A percentile compares a stretch with the other conserved stretches of the same genome.
These are phyloP conservation scores for Brienomyrus longianalis DNA, from an alignment of 2,113 vertebrate species.

Conservation along the genomic window DNA sequence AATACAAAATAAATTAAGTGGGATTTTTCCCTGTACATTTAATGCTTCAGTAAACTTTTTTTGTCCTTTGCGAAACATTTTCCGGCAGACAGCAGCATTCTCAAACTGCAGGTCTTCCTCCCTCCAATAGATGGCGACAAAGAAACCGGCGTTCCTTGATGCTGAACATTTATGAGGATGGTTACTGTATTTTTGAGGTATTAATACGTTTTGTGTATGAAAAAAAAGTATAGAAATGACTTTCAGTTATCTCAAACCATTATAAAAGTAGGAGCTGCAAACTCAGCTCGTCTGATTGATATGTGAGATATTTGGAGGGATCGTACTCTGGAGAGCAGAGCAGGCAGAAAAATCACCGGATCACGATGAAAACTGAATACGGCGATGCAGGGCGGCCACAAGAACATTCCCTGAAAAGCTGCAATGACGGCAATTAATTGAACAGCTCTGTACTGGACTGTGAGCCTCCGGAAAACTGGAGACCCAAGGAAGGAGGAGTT, in stretches of 20 bases:
- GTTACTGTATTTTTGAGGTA: constrained; percentile 6
- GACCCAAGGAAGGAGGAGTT: constrained; percentile 21
- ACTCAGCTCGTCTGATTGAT: neutral
- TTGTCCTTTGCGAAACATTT: constrained; percentile 43
- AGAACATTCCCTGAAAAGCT: neutral
- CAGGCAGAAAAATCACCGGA: neutral
- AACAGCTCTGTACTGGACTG: neutral
- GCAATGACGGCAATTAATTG: neutral
- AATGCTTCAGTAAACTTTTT: constrained; percentile 31
- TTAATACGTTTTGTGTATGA: neutral
- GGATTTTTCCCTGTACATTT: constrained; percentile 29
- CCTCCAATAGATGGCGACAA: constrained; percentile 10
- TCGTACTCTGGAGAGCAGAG: neutral
- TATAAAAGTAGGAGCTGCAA: neutral
- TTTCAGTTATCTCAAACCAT: neutral
- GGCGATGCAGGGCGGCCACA: neutral
- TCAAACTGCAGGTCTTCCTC: constrained; percentile 25
- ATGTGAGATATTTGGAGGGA: neutral
- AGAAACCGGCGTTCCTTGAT: neutral
- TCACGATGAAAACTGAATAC: neutral
- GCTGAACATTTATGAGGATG: neutral
- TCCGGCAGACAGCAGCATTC: constrained; percentile 42
- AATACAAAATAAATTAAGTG: constrained; percentile 61
- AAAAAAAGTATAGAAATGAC: neutral
- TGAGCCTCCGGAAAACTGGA: neutral